These are phyloP conservation scores for Gymnothorax reevesii DNA, from an alignment of 2,797 vertebrate species.

Conservation along the genomic window DNA sequence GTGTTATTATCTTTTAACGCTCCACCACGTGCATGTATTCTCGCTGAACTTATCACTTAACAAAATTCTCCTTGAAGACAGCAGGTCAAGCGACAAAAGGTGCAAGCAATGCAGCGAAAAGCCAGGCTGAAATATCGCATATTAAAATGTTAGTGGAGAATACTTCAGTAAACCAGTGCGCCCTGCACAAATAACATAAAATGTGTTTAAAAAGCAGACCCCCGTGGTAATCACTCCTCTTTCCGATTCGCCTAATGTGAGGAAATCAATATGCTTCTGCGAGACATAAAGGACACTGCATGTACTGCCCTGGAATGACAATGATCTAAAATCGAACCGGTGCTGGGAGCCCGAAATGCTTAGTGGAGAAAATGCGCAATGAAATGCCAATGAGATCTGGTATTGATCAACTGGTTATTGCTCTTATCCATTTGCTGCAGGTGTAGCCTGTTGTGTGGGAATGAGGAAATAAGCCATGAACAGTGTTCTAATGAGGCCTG, in stretches of 20 bases:
- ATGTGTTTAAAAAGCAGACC: background rate
- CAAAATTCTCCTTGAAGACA: background rate
- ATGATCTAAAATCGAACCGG: conserved; percentile 62
- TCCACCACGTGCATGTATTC: background rate
- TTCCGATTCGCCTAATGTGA: background rate
- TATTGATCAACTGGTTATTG: conserved; percentile 66
- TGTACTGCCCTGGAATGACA: conserved; percentile 51
- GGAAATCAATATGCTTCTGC: conserved; percentile 21
- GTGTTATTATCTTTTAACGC: background rate
- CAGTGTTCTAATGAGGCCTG: background rate
- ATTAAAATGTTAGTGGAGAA: background rate
- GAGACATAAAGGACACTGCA: conserved; percentile 18
- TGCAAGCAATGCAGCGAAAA: background rate
- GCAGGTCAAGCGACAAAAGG: background rate
- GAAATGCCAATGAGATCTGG: conserved; percentile 56
- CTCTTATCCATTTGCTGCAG: conserved; percentile 49
- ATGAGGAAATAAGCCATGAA: background rate
- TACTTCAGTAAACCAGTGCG: background rate
- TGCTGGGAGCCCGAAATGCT: conserved; percentile 62
- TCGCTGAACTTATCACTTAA: background rate
- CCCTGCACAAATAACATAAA: conserved; percentile 5
- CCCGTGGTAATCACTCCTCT: background rate
- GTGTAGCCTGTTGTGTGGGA: conserved; percentile 33
- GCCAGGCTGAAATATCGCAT: background rate
- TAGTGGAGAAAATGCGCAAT: conserved; percentile 45